phyloP scores from a whole-genome alignment of 2,113 vertebrate species.

The Urocynchramus pylzowi region DNA sequence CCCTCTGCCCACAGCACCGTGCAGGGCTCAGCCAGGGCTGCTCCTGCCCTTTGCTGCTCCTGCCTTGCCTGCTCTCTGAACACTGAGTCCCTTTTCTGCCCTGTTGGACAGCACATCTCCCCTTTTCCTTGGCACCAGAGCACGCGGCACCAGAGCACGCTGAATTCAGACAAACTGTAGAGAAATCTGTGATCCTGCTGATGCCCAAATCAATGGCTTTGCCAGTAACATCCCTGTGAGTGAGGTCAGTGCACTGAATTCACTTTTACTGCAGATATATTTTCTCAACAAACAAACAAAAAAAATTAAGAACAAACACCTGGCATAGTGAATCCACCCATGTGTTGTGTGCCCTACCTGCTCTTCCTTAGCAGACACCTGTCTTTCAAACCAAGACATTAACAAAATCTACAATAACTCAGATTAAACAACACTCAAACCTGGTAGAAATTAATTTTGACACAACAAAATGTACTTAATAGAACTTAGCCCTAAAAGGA shows the following conservation, averaged over 20 bases:
- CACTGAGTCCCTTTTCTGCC: fast-evolving
- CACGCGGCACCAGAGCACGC: too few relatives aligned
- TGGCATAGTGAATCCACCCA: fast-evolving
- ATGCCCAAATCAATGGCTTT: neutral
- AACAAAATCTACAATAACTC: neutral
- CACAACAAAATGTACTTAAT: neutral
- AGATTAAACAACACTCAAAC: neutral
- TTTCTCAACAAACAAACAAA: neutral
- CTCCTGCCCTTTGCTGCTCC: neutral
- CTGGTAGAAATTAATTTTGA: neutral
- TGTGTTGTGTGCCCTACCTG: neutral
- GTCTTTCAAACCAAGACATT: neutral
- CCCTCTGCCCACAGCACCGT: fast-evolving
- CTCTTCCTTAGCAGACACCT: neutral
- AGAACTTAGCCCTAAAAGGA: neutral
- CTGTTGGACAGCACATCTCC: neutral
- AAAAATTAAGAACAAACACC: fast-evolving
- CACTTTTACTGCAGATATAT: neutral
- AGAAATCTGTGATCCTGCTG: neutral
- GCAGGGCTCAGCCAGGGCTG: neutral
- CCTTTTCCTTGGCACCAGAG: too few relatives aligned
- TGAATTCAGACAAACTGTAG: neutral
- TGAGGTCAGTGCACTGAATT: neutral
- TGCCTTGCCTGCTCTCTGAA: neutral
- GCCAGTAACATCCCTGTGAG: neutral